Evolutionary conservation across 2,797 vertebrate genomes (phyloP), one percentile per base, ranked within the genome.

Genomic region (Gallinago stenura): DNA sequence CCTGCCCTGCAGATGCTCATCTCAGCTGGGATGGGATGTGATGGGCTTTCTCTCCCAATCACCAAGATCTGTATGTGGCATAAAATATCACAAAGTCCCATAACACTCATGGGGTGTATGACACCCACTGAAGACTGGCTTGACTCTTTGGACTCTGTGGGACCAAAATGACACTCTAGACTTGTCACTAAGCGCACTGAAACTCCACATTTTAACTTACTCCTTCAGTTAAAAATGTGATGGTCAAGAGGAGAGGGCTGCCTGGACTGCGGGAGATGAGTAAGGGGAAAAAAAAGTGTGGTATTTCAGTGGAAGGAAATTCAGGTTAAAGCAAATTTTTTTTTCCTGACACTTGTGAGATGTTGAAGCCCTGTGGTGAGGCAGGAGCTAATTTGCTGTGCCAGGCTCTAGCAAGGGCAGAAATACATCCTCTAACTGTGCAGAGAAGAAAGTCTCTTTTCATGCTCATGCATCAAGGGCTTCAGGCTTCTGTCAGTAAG

Each of bases 371-470:
- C 17, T 6, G 15, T 35, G 35, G 37, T 33, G 43, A 89, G 51
- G 24, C n/a, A 92, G 70, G 46, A 89, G 31, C 24, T 91, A 56
- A 82, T 80, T 85, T 90, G 28, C 41, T 58, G 20, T 76, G 24
- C 43, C 30, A 51, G 46, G 58, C 24, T 79, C 46, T 61, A 37
- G 46, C 66, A 39, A 92, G 31, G 71, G 54, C 15, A 62, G 31
- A 92, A 77, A 83, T 64, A 24, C 30, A 65, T 69, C 31, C 39
- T 60, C 31, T 58, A 43, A 37, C 14, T 64, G 7, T 57, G n/a
- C 9, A 64, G 48, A 91, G 80, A 80, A 87, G 61, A 81, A 93
- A 90, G 73, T 62, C 3, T 46, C 90, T 83, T 84, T 89, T 69
- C 65, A 54, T 86, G 39, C 41, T 53, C 0, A 3, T 7, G 30